phyloP scores from a whole-genome alignment of 2,888 invertebrate species.

The Euplexia lucipara region DNA sequence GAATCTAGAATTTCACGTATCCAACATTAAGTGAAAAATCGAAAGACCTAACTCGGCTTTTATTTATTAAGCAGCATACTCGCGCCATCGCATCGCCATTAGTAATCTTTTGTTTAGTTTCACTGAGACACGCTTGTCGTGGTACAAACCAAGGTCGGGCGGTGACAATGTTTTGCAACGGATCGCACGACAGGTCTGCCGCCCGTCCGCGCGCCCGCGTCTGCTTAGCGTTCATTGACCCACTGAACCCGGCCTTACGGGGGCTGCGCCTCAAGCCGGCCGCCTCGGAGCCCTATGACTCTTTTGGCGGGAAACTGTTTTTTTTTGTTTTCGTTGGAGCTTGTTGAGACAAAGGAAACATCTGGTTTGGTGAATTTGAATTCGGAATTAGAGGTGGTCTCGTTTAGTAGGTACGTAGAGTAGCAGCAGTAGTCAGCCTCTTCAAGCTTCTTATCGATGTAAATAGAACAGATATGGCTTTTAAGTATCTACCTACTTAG shows the following conservation, averaged over 20 bases:
- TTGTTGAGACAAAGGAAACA: slow-evolving; percentile 47
- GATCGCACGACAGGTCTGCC: slow-evolving; percentile 81
- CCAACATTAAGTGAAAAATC: too few species aligned
- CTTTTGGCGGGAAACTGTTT: slow-evolving; percentile 58
- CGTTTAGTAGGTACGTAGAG: background rate
- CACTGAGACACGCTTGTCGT: slow-evolving; percentile 56
- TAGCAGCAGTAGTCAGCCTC: too few species aligned
- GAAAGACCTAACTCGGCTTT: slow-evolving; percentile 1
- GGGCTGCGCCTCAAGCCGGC: slow-evolving; percentile 63
- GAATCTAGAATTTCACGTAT: background rate
- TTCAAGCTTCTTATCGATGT: too few species aligned
- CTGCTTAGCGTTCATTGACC: slow-evolving; percentile 86
- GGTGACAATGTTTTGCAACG: slow-evolving; percentile 80
- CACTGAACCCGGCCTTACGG: slow-evolving; percentile 81
- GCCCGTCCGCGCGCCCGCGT: slow-evolving; percentile 60
- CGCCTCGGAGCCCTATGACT: slow-evolving; percentile 59
- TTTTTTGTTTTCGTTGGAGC: slow-evolving; percentile 29
- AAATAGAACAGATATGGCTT: too few species aligned
- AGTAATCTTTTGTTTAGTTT: slow-evolving; percentile 66
- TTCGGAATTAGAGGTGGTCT: slow-evolving; percentile 51
- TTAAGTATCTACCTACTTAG: too few species aligned
- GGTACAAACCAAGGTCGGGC: slow-evolving; percentile 77
- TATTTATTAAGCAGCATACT: slow-evolving; percentile 30
- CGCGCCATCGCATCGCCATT: slow-evolving; percentile 33
- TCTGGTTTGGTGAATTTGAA: slow-evolving; percentile 50